phyloP scores from a whole-genome alignment of 2,797 vertebrate genomes.

The Eurystomus glaucurus region DNA sequence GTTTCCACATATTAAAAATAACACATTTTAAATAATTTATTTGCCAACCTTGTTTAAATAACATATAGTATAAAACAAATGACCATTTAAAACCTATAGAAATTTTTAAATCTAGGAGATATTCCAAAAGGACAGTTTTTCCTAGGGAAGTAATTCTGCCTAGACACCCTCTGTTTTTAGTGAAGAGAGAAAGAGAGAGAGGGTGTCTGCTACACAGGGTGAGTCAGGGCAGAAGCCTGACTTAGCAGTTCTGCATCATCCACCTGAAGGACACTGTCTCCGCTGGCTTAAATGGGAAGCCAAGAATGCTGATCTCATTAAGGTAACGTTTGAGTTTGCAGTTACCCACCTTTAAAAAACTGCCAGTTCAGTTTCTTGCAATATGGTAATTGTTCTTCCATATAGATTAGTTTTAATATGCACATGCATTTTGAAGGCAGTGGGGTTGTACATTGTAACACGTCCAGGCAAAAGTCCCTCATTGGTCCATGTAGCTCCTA shows the following conservation, averaged over 20 bases:
- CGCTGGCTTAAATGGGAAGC: neutral
- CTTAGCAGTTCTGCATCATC: neutral
- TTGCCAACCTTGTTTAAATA: neutral
- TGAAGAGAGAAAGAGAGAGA: neutral
- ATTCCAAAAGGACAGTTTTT: neutral
- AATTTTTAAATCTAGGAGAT: neutral
- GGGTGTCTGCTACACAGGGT: neutral
- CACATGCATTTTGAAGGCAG: neutral
- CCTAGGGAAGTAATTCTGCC: neutral
- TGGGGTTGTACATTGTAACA: neutral
- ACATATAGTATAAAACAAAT: neutral
- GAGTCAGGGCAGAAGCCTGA: neutral
- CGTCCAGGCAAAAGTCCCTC: neutral
- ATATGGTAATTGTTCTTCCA: neutral
- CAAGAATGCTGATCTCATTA: neutral
- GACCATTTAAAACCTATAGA: neutral
- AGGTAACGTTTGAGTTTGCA: neutral
- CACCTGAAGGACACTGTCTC: neutral
- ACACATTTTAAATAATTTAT: neutral
- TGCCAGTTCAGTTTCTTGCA: neutral
- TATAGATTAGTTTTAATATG: neutral
- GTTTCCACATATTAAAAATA: neutral
- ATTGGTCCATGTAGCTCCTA: neutral
- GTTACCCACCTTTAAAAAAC: neutral
- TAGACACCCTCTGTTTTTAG: neutral